Percentiles rank a stretch among this genome's conserved stretches.
These are phyloP conservation scores for Oxygymnocypris stewartii DNA, from an alignment of 2,113 vertebrate species.

Conservation along the genomic window DNA sequence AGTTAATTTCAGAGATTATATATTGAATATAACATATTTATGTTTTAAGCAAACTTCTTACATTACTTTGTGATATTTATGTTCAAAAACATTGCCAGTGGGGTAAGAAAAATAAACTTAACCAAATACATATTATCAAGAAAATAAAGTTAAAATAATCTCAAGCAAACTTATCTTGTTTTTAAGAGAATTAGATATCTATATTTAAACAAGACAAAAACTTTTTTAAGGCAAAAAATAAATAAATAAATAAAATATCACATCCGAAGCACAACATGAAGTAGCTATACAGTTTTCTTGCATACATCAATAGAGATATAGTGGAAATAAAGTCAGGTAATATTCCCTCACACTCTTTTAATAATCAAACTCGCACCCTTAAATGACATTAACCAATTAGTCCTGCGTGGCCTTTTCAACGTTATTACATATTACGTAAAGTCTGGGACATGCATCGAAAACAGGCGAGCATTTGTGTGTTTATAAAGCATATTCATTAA, in stretches of 20 bases:
- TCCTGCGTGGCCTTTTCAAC: too few relatives aligned
- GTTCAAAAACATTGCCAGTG: not conserved
- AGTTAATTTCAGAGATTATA: too few relatives aligned
- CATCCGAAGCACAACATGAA: not conserved
- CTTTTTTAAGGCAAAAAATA: too few relatives aligned
- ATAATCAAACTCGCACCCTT: not conserved
- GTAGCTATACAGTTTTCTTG: not conserved
- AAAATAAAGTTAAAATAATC: not conserved
- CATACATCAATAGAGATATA: not conserved
- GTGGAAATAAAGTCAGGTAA: not conserved
- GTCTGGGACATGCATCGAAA: too few relatives aligned
- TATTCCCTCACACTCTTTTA: not conserved
- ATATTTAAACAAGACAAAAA: too few relatives aligned
- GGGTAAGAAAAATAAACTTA: not conserved
- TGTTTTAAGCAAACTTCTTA: not conserved
- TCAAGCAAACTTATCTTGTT: not conserved
- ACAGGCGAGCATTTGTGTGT: too few relatives aligned
- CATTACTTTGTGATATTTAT: not conserved
- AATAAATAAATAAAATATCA: too few relatives aligned
- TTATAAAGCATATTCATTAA: too few relatives aligned
- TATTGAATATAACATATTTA: too few relatives aligned
- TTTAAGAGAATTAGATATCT: not conserved
- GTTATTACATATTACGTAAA: too few relatives aligned
- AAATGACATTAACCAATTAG: slow-evolving; percentile 2
- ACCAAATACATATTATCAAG: not conserved